Conservation (phyloP, 2,888 invertebrate species). For the Tethea ocularis region DNA sequence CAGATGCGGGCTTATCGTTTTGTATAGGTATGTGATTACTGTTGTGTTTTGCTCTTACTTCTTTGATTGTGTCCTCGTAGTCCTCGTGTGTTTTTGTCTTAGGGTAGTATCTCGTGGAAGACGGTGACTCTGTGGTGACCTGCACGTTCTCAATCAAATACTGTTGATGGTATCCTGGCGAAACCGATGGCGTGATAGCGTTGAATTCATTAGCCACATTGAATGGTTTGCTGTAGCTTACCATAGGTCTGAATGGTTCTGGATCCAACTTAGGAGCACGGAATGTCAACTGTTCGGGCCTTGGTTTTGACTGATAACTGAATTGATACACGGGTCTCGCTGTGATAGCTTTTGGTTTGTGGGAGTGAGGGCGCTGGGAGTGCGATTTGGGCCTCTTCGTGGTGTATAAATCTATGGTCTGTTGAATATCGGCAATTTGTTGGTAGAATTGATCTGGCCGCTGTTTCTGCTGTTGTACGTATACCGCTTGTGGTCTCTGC, state of each 20-base stretch:
- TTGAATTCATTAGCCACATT: constrained; percentile 74
- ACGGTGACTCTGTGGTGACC: constrained; percentile 80
- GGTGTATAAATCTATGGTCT: constrained; percentile 86
- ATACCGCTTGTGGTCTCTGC: constrained; percentile 66
- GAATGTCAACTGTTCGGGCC: constrained; percentile 75
- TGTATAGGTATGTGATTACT: constrained; percentile 66
- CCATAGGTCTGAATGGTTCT: constrained; percentile 86
- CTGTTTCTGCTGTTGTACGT: constrained; percentile 67
- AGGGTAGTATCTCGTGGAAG: constrained; percentile 77
- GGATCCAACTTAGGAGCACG: constrained; percentile 81
- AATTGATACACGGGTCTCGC: constrained; percentile 88
- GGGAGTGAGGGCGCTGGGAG: constrained; percentile 62
- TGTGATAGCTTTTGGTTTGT: constrained; percentile 79
- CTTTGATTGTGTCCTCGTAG: constrained; percentile 67
- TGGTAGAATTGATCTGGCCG: constrained; percentile 84
- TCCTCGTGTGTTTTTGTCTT: constrained; percentile 75
- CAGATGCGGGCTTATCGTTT: constrained; percentile 60
- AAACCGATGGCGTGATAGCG: constrained; percentile 67
- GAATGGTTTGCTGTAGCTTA: constrained; percentile 82
- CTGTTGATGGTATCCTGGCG: constrained; percentile 70
- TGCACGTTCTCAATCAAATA: constrained; percentile 74
- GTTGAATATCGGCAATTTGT: constrained; percentile 86
- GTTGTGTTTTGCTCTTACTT: constrained; percentile 55
- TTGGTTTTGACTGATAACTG: constrained; percentile 86
- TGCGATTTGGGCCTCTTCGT: constrained; percentile 82